phyloP scores from a whole-genome alignment of 2,797 vertebrate species.

The Luscinia megarhynchos region DNA sequence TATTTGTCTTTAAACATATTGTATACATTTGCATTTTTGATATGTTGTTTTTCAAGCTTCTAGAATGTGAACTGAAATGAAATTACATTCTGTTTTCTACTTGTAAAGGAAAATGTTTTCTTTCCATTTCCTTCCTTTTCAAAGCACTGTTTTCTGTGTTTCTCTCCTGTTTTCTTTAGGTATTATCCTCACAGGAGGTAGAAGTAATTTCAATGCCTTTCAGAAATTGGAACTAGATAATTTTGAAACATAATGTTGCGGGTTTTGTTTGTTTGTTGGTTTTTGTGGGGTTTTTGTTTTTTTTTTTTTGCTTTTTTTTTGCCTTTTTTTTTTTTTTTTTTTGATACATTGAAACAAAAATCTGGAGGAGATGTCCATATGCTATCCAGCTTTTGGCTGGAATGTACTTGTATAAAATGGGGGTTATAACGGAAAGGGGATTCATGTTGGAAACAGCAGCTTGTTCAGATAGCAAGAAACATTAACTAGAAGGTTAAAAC shows the following conservation, averaged over 20 bases:
- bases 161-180: not conserved
- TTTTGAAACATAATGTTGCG: not conserved
- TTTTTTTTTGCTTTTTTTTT: too few species aligned
- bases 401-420: not conserved
- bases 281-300: not conserved
- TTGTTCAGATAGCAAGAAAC: not conserved
- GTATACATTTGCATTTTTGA: conserved; percentile 40
- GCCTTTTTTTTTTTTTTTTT: too few species aligned
- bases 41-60: not conserved
- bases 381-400: not conserved
- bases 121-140: not conserved
- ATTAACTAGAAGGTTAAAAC: not conserved
- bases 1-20: conserved; percentile 33
- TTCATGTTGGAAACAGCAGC: not conserved
- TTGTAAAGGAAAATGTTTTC: not conserved
- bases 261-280: not conserved
- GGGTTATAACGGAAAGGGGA: not conserved
- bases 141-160: not conserved
- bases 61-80: not conserved
- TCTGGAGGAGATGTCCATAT: not conserved
- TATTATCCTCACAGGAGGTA: not conserved
- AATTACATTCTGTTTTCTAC: not conserved
- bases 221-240: not conserved
- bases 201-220: not conserved
- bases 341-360: not conserved